phyloP scores from a whole-genome alignment of 2,888 invertebrate species.

The Tridacna crocea region DNA sequence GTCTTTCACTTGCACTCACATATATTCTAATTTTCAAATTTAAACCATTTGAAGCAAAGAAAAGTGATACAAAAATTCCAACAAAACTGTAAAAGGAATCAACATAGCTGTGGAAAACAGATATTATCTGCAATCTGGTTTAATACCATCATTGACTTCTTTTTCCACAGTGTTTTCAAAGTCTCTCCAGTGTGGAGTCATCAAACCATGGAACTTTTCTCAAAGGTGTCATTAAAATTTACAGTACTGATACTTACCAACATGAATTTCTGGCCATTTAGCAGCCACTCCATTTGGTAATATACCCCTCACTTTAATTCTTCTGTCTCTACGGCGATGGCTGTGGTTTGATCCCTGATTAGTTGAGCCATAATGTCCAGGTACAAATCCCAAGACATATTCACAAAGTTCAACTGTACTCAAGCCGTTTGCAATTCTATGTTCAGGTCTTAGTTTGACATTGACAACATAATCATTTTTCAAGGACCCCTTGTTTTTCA shows the following conservation, averaged over 20 bases:
- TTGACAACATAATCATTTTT: slow-evolving; percentile 31
- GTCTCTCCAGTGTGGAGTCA: too few relatives aligned
- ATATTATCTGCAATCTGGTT: too few relatives aligned
- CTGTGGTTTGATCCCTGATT: slow-evolving; percentile 28
- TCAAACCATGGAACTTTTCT: too few relatives aligned
- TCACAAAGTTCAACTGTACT: slow-evolving; percentile 57
- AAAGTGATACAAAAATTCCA: too few relatives aligned
- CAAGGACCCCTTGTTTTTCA: slow-evolving; percentile 3
- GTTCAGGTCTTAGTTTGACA: slow-evolving; percentile 38
- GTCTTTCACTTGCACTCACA: too few relatives aligned
- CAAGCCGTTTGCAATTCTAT: slow-evolving; percentile 10
- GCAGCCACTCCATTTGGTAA: slow-evolving; percentile 66
- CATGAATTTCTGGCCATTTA: slow-evolving; percentile 62
- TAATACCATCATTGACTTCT: too few relatives aligned
- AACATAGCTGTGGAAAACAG: too few relatives aligned
- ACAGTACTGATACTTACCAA: slow-evolving; percentile 61
- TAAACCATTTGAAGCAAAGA: too few relatives aligned
- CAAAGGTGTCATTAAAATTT: too few relatives aligned
- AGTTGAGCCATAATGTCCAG: slow-evolving; percentile 55
- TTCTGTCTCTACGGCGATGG: slow-evolving; percentile 45
- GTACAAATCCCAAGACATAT: slow-evolving; percentile 51
- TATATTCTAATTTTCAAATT: too few relatives aligned
- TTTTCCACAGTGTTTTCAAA: too few relatives aligned
- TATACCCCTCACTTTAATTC: slow-evolving; percentile 62
- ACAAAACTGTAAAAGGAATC: too few relatives aligned